phyloP scores from a whole-genome alignment of 1,140 invertebrate genomes.

The Drosophila rhopaloa region DNA sequence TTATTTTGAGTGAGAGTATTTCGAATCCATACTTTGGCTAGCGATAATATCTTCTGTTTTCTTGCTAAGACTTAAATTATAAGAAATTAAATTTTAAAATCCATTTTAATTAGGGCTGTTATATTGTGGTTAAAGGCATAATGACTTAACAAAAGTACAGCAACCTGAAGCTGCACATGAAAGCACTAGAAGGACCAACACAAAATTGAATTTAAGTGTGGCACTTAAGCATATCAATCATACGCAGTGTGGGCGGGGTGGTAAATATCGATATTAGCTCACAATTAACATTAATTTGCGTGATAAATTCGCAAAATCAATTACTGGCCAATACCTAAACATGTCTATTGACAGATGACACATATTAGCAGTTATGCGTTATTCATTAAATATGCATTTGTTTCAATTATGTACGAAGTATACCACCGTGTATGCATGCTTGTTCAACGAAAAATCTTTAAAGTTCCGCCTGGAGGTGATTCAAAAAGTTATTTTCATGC shows the following conservation, averaged over 20 bases:
- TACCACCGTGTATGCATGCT: neutral
- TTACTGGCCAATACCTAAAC: conserved; percentile 43
- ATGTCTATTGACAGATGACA: conserved; percentile 62
- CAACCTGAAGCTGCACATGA: neutral
- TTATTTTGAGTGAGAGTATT: no score
- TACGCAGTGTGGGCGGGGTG: conserved; percentile 19
- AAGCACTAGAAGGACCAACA: neutral
- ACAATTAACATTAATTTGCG: conserved; percentile 76
- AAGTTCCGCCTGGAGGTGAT: conserved; percentile 39
- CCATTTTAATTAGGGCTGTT: neutral
- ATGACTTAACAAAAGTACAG: conserved; percentile 27
- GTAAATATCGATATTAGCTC: conserved; percentile 65
- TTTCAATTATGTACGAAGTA: conserved; percentile 62
- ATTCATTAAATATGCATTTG: conserved; percentile 76
- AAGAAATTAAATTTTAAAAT: no score
- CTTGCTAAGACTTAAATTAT: no score
- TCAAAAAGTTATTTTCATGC: conserved; percentile 66
- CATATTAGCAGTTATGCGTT: conserved; percentile 59
- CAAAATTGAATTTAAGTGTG: conserved; percentile 2
- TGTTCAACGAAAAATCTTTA: conserved; percentile 51
- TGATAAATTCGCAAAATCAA: conserved; percentile 79
- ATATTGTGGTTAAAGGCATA: conserved; percentile 5
- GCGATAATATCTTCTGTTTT: no score
- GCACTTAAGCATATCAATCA: conserved; percentile 37
- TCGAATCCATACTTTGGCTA: no score